A percentile compares a stretch with the other conserved stretches of the same genome.
Conservation (phyloP, 2,113 vertebrate genomes). For the Cyanoderma ruficeps region DNA sequence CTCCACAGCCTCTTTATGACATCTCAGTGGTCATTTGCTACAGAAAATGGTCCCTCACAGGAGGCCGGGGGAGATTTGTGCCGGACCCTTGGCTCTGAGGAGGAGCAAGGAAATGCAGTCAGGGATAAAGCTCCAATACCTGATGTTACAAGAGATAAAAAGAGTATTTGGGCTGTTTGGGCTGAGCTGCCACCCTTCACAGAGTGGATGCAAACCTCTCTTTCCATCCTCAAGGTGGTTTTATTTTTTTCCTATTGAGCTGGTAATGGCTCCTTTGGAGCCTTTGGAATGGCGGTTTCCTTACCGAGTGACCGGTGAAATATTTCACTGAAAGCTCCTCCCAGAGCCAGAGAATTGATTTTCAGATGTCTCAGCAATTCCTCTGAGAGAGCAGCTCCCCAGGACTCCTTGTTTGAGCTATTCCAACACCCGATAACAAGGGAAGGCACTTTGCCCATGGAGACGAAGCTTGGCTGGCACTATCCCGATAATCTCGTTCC, state of each 20-base stretch:
- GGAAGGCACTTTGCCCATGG: background rate
- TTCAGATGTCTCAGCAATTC: background rate
- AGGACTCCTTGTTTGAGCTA: background rate
- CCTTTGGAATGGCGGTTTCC: background rate
- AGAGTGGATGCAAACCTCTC: background rate
- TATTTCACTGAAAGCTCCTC: background rate
- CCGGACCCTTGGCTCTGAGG: background rate
- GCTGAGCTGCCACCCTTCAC: background rate
- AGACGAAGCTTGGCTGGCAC: fast-evolving
- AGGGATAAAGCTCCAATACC: background rate
- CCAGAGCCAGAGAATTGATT: background rate
- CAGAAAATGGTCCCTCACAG: background rate
- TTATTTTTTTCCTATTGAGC: background rate
- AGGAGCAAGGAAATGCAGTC: background rate
- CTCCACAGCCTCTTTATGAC: background rate
- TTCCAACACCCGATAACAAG: fast-evolving
- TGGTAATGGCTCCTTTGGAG: background rate
- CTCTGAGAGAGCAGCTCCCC: background rate
- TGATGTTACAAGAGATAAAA: background rate
- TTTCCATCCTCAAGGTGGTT: background rate
- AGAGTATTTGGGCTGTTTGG: background rate
- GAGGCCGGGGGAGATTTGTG: background rate
- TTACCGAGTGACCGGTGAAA: background rate
- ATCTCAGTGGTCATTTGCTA: background rate
- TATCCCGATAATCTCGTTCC: background rate